Conservation (phyloP, 2,113 vertebrate genomes). For the Baryphthengus martii region DNA sequence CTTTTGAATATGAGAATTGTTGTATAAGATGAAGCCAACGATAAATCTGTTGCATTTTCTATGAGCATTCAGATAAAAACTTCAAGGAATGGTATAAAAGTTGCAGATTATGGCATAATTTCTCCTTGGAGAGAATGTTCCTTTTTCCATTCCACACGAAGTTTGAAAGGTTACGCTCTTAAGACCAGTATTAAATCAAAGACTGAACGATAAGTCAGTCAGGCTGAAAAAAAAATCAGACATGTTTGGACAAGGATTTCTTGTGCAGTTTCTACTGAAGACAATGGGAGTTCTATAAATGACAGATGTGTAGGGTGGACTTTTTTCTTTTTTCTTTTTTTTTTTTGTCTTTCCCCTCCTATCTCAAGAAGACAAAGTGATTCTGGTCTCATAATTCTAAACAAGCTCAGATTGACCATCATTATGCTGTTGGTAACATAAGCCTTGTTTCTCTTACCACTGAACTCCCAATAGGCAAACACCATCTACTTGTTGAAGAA, state of each 20-base stretch:
- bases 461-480: slow-evolving; percentile 70
- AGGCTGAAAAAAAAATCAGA: neutral
- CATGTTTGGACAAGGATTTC: neutral
- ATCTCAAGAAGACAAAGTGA: neutral
- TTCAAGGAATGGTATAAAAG: neutral
- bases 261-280: neutral
- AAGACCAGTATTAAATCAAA: neutral
- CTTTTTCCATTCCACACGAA: neutral
- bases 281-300: neutral
- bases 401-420: slow-evolving; percentile 43
- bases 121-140: neutral
- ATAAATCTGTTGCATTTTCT: neutral
- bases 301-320: neutral
- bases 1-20: neutral
- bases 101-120: neutral
- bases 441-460: slow-evolving; percentile 63
- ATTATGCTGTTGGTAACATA: slow-evolving; percentile 54
- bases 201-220: neutral
- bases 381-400: slow-evolving; percentile 49
- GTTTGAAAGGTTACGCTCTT: neutral
- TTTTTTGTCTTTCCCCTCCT: neutral
- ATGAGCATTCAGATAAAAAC: neutral
- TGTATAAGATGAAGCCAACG: neutral
- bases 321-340: no score
- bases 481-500: slow-evolving; percentile 65